These are phyloP conservation scores for Turnix velox DNA, from an alignment of 2,113 vertebrate species.

Conservation along the genomic window DNA sequence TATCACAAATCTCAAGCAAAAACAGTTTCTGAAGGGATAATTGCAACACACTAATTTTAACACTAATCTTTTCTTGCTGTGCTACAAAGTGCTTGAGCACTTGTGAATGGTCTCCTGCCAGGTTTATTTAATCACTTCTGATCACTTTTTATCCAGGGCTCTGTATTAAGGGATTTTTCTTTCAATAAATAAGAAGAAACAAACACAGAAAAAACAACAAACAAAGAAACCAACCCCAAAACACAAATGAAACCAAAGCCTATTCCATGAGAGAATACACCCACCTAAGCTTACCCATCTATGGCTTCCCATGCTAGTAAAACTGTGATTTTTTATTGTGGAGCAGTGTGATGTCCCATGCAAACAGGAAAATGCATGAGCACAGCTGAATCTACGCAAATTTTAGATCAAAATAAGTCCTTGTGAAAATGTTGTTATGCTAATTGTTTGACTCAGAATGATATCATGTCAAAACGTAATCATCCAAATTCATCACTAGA, in stretches of 20 bases:
- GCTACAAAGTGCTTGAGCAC: neutral
- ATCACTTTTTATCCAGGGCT: neutral
- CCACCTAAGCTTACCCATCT: neutral
- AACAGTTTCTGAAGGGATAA: neutral
- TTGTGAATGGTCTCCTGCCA: neutral
- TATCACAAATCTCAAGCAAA: neutral
- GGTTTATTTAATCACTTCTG: neutral
- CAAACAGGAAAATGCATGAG: neutral
- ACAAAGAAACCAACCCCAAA: neutral
- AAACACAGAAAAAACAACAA: too few species aligned
- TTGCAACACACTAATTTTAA: neutral
- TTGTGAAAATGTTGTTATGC: conserved; percentile 17
- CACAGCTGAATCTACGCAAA: conserved; percentile 7
- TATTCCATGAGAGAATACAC: neutral
- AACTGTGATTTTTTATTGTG: neutral
- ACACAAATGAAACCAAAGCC: too few species aligned
- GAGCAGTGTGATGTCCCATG: neutral
- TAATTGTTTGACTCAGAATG: conserved; percentile 31
- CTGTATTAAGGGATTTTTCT: neutral
- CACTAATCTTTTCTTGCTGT: neutral
- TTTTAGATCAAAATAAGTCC: conserved; percentile 39
- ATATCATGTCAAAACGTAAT: conserved; percentile 36
- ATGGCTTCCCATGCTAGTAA: neutral
- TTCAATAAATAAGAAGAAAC: neutral
- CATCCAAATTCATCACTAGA: conserved; percentile 45